Evolutionary conservation across 2,888 invertebrate genomes (phyloP).

Genomic region (Craniophora ligustri): DNA sequence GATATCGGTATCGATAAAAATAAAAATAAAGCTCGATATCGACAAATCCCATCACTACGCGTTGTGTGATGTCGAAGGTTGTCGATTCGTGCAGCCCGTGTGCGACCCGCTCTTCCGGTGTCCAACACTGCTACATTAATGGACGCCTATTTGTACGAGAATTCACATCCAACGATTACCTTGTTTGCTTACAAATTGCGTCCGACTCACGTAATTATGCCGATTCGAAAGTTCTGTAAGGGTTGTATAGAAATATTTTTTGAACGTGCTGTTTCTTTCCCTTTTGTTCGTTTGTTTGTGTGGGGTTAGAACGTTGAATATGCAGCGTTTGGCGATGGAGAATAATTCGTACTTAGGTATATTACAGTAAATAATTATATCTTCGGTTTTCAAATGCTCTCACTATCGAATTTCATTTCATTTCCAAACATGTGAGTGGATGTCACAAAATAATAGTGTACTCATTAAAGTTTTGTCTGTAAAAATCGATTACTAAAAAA

Average conservation of each 20-base stretch:
- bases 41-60: constrained; percentile 65
- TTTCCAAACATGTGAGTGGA: too few relatives aligned
- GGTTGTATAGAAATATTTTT: constrained; percentile 16
- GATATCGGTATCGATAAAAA: too few relatives aligned
- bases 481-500: too few relatives aligned
- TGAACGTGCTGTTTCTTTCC: constrained; percentile 1
- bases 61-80: constrained; percentile 86
- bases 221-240: constrained; percentile 38
- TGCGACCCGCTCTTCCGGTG: constrained; percentile 81
- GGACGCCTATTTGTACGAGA: constrained; percentile 70
- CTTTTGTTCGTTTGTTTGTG: background rate
- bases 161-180: constrained; percentile 55
- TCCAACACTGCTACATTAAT: constrained; percentile 76
- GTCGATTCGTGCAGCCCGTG: constrained; percentile 73
- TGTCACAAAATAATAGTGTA: too few relatives aligned
- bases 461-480: too few relatives aligned
- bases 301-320: background rate
- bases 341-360: too few relatives aligned
- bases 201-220: constrained; percentile 46
- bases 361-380: too few relatives aligned
- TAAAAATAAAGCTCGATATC: constrained; percentile 34
- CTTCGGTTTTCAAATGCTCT: too few relatives aligned
- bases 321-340: too few relatives aligned
- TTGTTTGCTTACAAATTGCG: constrained; percentile 56
- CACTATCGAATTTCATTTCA: too few relatives aligned